phyloP scores from a whole-genome alignment of 2,888 invertebrate genomes.

The Pristionchus mayeri region DNA sequence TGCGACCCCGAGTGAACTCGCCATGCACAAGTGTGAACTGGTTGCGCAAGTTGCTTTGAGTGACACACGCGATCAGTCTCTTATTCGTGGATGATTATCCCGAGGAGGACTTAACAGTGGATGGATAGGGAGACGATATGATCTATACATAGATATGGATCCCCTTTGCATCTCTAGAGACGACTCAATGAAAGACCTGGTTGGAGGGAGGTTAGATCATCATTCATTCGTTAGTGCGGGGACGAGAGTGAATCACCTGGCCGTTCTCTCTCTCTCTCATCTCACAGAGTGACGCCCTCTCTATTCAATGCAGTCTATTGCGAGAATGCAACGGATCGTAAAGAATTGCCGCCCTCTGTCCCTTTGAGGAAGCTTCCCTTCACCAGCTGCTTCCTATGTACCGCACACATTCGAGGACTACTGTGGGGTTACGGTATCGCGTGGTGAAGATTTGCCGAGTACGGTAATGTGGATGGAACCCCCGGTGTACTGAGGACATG shows the following conservation, averaged over 20 bases:
- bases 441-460: not conserved
- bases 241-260: conserved; percentile 28
- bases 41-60: not conserved
- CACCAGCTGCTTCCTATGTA: not conserved
- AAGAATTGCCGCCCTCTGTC: conserved; percentile 33
- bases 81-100: no score
- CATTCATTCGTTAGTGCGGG: conserved; percentile 26
- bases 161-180: conserved; percentile 20
- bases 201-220: conserved; percentile 22
- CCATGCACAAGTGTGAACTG: not conserved
- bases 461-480: not conserved
- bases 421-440: not conserved
- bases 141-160: not conserved
- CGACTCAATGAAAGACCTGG: not conserved
- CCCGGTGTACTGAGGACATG: not conserved
- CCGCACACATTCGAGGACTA: not conserved
- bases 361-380: conserved; percentile 4
- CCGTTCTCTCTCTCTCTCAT: conserved; percentile 14
- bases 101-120: not conserved
- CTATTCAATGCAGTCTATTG: conserved; percentile 9
- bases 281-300: not conserved
- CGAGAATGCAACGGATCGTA: conserved; percentile 20
- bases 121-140: not conserved
- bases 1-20: not conserved
- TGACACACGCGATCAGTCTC: not conserved